These are phyloP conservation scores for Deilephila porcellus DNA, from an alignment of 2,888 invertebrate species.

Conservation along the genomic window DNA sequence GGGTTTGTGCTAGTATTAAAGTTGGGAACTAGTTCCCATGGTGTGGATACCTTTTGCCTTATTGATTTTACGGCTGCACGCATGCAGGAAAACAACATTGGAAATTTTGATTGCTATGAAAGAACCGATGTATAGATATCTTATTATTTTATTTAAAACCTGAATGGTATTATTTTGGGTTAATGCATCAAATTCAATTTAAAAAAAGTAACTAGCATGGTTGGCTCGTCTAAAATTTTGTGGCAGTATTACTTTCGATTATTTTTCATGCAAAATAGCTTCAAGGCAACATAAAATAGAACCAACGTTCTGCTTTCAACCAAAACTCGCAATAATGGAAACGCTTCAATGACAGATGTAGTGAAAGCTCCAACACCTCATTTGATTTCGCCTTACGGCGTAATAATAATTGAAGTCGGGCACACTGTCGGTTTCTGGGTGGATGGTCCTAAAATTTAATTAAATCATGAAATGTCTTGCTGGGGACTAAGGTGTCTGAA, in stretches of 20 bases:
- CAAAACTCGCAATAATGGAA: not conserved
- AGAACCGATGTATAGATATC: no score
- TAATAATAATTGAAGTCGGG: constrained; percentile 44
- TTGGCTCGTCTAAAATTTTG: no score
- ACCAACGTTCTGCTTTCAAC: not conserved
- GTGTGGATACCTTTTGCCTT: not conserved
- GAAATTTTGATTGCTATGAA: not conserved
- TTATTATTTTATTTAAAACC: no score
- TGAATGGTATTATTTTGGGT: no score
- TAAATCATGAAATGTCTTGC: constrained; percentile 44
- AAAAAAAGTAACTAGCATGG: no score
- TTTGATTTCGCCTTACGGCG: constrained; percentile 27
- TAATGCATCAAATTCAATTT: no score
- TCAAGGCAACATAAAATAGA: not conserved
- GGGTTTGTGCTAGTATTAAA: not conserved
- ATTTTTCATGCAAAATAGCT: no score
- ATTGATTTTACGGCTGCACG: not conserved
- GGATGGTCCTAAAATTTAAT: constrained; percentile 54
- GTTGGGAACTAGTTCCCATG: not conserved
- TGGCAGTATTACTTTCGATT: no score
- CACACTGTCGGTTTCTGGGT: constrained; percentile 46
- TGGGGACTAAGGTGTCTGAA: constrained; percentile 18
- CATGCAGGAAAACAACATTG: not conserved
- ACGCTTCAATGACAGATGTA: not conserved
- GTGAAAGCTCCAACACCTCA: not conserved